phyloP scores from a whole-genome alignment of 2,888 invertebrate genomes.

The Drosophila nr. perissopoda region DNA sequence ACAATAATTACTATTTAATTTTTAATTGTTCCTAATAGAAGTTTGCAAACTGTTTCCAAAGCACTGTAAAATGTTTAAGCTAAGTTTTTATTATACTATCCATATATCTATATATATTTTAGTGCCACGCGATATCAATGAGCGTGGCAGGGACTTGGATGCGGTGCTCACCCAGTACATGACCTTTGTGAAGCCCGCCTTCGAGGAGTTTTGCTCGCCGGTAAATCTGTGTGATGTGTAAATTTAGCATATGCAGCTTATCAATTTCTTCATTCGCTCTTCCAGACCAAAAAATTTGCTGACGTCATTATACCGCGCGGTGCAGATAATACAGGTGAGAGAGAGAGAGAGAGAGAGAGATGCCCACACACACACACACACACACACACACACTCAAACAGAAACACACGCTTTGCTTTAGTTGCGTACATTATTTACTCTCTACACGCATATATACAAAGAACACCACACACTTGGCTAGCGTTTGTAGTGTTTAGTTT shows the following conservation, averaged over 20 bases:
- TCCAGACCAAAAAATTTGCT: constrained; percentile 99
- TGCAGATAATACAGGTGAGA: constrained; percentile 97
- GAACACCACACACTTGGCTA: constrained; percentile 22
- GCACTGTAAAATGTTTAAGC: not conserved
- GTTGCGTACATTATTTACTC: constrained; percentile 33
- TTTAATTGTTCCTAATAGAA: not conserved
- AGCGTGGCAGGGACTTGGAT: constrained; percentile 96
- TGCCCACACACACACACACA: not conserved
- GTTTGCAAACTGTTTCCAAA: not conserved
- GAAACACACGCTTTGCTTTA: constrained; percentile 46
- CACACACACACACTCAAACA: constrained; percentile 24
- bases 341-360: constrained; percentile 81
- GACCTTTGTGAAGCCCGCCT: constrained; percentile 99
- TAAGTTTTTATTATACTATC: not conserved
- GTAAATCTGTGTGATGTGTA: constrained; percentile 85
- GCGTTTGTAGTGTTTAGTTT: constrained; percentile 55
- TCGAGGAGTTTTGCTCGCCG: constrained; percentile 99
- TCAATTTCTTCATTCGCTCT: constrained; percentile 63
- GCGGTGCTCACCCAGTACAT: constrained; percentile 98
- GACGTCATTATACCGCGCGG: constrained; percentile 99
- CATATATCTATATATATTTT: constrained; percentile 65
- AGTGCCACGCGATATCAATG: constrained; percentile 98
- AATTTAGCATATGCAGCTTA: not conserved
- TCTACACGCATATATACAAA: constrained; percentile 11
- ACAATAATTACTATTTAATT: not conserved